A percentile compares a stretch with the other conserved stretches of the same genome.
Evolutionary conservation across 2,797 vertebrate genomes (phyloP).

Genomic region (Crenichthys baileyi): DNA sequence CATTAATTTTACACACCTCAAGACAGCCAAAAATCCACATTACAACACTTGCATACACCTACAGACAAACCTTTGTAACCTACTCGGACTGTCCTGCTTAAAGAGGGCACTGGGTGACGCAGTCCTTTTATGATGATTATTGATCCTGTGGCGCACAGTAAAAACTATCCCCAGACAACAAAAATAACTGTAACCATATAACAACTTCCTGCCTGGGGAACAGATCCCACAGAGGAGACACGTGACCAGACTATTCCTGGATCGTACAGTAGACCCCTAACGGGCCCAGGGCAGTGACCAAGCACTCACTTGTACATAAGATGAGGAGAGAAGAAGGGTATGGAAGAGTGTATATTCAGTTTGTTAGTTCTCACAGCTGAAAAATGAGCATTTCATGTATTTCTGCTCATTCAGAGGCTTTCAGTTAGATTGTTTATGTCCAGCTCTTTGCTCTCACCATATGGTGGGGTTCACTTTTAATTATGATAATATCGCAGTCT

Average conservation of each 20-base stretch:
- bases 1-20: not conserved
- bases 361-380: constrained; percentile 64
- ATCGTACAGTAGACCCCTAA: constrained; percentile 73
- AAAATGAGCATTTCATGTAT: constrained; percentile 75
- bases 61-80: constrained; percentile 41
- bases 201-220: constrained; percentile 93
- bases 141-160: constrained; percentile 93
- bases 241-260: constrained; percentile 83
- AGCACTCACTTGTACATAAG: constrained; percentile 48
- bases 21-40: not conserved
- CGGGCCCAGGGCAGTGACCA: constrained; percentile 72
- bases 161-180: constrained; percentile 97
- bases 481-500: constrained; percentile 84
- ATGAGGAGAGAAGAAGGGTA: constrained; percentile 62
- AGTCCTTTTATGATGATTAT: constrained; percentile 95
- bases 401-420: constrained; percentile 77
- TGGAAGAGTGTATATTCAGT: constrained; percentile 52
- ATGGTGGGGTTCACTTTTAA: constrained; percentile 84
- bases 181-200: constrained; percentile 98
- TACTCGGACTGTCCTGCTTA: constrained; percentile 77
- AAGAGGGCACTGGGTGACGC: constrained; percentile 89
- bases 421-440: constrained; percentile 83
- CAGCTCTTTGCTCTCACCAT: constrained; percentile 78
- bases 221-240: constrained; percentile 91
- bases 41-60: constrained; percentile 10